Conservation (phyloP, 1,140 invertebrate genomes). For the Papilio glaucus region DNA sequence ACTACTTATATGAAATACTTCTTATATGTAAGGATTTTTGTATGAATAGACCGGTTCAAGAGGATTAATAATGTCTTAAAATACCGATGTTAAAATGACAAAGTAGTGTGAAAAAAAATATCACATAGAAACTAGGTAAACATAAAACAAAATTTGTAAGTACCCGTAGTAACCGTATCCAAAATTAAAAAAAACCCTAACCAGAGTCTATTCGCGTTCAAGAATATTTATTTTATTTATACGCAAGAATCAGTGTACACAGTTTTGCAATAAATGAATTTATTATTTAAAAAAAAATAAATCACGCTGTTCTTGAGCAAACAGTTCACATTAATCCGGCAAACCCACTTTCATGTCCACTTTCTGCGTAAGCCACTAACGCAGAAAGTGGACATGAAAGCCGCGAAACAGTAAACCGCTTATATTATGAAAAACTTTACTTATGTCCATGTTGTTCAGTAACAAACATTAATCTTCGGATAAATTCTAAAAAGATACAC, state of each 20-base stretch:
- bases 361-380: background rate
- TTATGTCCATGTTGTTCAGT: too few relatives aligned
- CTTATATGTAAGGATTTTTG: background rate
- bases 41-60: too few relatives aligned
- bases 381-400: too few relatives aligned
- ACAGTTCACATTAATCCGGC: slow-evolving; percentile 7
- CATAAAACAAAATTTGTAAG: background rate
- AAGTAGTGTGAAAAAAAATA: too few relatives aligned
- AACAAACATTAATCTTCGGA: too few relatives aligned
- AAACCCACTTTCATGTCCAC: slow-evolving; percentile 9
- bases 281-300: too few relatives aligned
- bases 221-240: slow-evolving; percentile 8
- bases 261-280: too few relatives aligned
- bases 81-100: too few relatives aligned
- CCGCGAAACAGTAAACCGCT: background rate
- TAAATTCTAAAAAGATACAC: background rate
- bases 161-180: too few relatives aligned
- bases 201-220: background rate
- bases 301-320: background rate
- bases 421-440: background rate
- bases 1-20: background rate
- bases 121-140: background rate
- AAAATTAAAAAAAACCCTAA: too few relatives aligned
- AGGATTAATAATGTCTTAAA: too few relatives aligned
- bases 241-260: too few relatives aligned